Percentiles rank a stretch among this genome's conserved stretches.
phyloP scores from a whole-genome alignment of 2,797 vertebrate genomes.

The Darevskia nairensis region DNA sequence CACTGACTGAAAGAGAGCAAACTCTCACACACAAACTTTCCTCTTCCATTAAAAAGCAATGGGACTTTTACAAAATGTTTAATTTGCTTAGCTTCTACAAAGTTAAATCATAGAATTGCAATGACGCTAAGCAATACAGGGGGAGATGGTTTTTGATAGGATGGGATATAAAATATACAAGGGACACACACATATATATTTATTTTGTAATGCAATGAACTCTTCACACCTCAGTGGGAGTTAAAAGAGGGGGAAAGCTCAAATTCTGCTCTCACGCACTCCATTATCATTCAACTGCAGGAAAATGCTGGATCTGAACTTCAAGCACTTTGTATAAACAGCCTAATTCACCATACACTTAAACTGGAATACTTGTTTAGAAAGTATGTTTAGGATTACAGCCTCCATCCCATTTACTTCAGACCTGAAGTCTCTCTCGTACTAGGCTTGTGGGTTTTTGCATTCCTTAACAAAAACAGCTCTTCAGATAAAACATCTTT shows the following conservation, averaged over 20 bases:
- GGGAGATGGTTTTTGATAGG: background rate
- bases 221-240: background rate
- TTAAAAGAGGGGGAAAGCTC: background rate
- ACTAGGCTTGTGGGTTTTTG: background rate
- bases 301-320: background rate
- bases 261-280: no score
- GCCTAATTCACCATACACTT: background rate
- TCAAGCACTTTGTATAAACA: background rate
- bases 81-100: no score
- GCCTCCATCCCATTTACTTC: background rate
- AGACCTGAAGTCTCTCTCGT: background rate
- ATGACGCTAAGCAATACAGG: background rate
- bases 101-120: background rate
- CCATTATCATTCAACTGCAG: background rate
- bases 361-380: background rate
- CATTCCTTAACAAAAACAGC: background rate
- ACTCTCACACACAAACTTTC: background rate
- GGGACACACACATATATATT: background rate
- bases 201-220: background rate
- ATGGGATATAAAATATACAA: background rate
- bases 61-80: no score
- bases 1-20: background rate
- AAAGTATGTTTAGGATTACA: background rate
- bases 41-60: no score
- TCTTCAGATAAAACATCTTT: background rate